Conservation (phyloP, 1,140 invertebrate genomes). For the Drosophila lini region DNA sequence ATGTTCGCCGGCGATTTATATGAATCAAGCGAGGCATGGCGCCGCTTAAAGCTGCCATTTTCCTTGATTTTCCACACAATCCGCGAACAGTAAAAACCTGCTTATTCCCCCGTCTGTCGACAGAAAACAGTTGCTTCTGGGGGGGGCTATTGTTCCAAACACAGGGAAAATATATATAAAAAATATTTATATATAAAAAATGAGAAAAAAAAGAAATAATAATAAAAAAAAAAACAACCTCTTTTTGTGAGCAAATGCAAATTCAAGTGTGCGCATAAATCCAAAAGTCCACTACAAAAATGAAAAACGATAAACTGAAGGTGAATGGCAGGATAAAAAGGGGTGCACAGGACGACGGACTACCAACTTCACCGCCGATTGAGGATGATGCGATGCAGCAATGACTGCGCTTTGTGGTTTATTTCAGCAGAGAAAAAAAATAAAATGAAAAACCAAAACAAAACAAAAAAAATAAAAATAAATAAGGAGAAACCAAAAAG, state of each 20-base stretch:
- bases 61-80: constrained; percentile 18
- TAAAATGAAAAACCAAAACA: constrained; percentile 4
- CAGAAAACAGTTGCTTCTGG: constrained; percentile 21
- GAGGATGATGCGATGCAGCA: constrained; percentile 45
- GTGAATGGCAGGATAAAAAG: constrained; percentile 1
- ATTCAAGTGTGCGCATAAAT: constrained; percentile 79
- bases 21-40: constrained; percentile 54
- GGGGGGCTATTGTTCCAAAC: constrained; percentile 25
- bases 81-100: neutral
- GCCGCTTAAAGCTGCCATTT: constrained; percentile 48
- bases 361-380: constrained; percentile 11
- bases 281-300: constrained; percentile 69
- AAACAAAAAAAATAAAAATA: neutral
- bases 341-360: constrained; percentile 1
- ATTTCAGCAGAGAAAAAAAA: constrained; percentile 39
- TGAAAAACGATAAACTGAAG: constrained; percentile 58
- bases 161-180: neutral
- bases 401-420: constrained; percentile 76
- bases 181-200: neutral
- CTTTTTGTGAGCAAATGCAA: constrained; percentile 71
- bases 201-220: neutral
- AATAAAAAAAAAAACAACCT: neutral
- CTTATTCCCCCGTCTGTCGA: neutral
- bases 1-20: constrained; percentile 44
- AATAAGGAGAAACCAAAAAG: constrained; percentile 10